Evolutionary conservation across 2,113 vertebrate genomes (phyloP), one percentile per base, ranked within the genome.

Genomic region (Seriola dumerili): DNA sequence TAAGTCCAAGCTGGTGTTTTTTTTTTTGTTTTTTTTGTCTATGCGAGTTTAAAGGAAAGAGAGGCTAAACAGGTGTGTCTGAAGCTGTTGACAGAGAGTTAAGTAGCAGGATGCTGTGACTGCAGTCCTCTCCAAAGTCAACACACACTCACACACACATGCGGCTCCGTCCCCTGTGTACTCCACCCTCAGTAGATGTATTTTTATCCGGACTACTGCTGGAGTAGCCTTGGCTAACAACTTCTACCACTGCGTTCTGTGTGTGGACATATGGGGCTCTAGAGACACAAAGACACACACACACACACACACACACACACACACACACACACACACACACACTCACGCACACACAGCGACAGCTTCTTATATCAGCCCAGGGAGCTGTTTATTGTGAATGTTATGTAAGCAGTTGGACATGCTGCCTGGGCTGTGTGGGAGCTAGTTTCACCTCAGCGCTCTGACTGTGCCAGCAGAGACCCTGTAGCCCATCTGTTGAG

Each of bases 401-500:
- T 87, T 87, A 70, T 69, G 79, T 87, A 85, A 89, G 76, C 69
- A 57, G 58, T 84, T 84, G 81, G 81, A 68, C 42, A 11, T 32
- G 72, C 75, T 81, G 77, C 48, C 64, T 54, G 44, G 57, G 62
- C 59, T 87, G 82, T 79, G 89, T 84, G 74, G 85, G 83, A 81
- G 76, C 68, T 13, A 10, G 80, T 61, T 75, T 84, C 80, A 84
- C 83, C 78, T 84, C 69, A 80, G 59, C 9, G 21, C 79, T 74
- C 72, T 65, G 76, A 65, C 72, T 69, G 23, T 70, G 79, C 61
- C 77, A 85, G 69, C 69, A 78, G 77, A 90, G 78, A 86, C 74
- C 13, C 85, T 61, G 66, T 44, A 80, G 78, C 40, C 81, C 84
- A 82, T 90, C 89, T 90, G 86, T 67, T 84, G 81, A 86, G 86